A percentile compares a stretch with the other conserved stretches of the same genome.
Evolutionary conservation across 2,113 vertebrate species (phyloP).

Genomic region (Onychorhynchus coronatus): DNA sequence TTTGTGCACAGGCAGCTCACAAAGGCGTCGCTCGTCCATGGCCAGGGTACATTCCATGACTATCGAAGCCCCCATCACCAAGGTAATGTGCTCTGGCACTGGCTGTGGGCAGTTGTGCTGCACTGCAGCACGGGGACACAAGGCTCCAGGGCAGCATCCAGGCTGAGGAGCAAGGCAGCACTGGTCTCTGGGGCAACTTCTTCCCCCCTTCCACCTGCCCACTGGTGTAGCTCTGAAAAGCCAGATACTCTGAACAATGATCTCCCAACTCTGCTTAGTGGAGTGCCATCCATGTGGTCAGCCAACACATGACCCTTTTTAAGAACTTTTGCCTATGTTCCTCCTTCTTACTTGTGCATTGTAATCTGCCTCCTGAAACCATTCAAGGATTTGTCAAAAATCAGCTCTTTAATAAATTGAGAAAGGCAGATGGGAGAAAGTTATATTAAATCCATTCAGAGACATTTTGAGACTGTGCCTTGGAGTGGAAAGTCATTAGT

Average conservation of each 20-base stretch:
- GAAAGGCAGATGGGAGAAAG: not conserved
- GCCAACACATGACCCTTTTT: not conserved
- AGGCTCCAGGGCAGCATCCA: not conserved
- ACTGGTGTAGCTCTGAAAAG: not conserved
- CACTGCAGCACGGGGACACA: not conserved
- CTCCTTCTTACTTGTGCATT: not conserved
- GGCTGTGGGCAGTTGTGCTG: not conserved
- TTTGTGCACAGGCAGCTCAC: slow-evolving; percentile 81
- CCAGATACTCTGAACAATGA: not conserved
- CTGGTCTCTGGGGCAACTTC: not conserved
- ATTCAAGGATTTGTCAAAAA: not conserved
- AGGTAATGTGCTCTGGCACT: slow-evolving; percentile 73
- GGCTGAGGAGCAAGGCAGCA: not conserved
- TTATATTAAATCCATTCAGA: not conserved
- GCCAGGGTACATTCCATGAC: slow-evolving; percentile 98
- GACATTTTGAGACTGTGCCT: not conserved
- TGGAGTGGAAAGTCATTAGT: not conserved
- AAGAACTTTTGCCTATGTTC: not conserved
- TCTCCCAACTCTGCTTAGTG: not conserved
- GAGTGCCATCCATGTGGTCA: not conserved
- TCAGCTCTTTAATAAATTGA: not conserved
- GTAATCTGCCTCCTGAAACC: not conserved
- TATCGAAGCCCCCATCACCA: slow-evolving; percentile 97
- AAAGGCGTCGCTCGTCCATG: slow-evolving; percentile 94
- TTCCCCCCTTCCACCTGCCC: not conserved